Conservation (phyloP, 64 coral and sea anemone species). For the Montipora efflorescens region DNA sequence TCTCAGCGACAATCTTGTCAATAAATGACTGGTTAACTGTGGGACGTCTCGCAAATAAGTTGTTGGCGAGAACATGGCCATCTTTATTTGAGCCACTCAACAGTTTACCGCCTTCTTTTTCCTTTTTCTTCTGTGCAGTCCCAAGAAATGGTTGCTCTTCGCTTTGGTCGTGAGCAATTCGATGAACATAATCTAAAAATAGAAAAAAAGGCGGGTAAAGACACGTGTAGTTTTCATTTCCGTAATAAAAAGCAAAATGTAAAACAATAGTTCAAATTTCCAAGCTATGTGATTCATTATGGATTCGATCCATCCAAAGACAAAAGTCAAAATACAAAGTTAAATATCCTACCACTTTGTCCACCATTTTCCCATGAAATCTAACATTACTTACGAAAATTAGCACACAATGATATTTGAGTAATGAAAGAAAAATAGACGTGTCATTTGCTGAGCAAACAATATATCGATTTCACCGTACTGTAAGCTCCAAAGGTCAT, state of each 20-base stretch:
- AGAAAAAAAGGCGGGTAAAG: background rate
- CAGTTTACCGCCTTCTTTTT: background rate
- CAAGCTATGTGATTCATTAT: no score
- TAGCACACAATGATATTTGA: background rate
- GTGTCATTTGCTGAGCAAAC: background rate
- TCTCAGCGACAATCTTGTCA: conserved; percentile 35
- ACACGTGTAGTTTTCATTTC: no score
- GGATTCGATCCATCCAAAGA: background rate
- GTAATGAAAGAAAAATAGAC: background rate
- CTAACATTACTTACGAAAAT: background rate
- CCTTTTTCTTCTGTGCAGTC: background rate
- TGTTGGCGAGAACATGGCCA: background rate
- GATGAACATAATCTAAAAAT: background rate
- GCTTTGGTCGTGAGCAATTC: background rate
- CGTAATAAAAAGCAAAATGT: no score
- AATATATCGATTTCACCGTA: background rate
- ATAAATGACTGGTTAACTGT: conserved; percentile 38
- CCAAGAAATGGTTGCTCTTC: background rate
- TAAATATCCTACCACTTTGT: background rate
- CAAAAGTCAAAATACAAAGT: background rate
- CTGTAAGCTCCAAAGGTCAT: background rate
- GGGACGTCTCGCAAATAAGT: background rate
- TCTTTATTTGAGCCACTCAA: background rate
- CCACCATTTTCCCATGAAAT: background rate
- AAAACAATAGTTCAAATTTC: background rate